Percentiles rank a stretch among this genome's conserved stretches.
These are phyloP conservation scores for Branchellion lobata DNA, from an alignment of 2,888 invertebrate genomes.

Conservation along the genomic window DNA sequence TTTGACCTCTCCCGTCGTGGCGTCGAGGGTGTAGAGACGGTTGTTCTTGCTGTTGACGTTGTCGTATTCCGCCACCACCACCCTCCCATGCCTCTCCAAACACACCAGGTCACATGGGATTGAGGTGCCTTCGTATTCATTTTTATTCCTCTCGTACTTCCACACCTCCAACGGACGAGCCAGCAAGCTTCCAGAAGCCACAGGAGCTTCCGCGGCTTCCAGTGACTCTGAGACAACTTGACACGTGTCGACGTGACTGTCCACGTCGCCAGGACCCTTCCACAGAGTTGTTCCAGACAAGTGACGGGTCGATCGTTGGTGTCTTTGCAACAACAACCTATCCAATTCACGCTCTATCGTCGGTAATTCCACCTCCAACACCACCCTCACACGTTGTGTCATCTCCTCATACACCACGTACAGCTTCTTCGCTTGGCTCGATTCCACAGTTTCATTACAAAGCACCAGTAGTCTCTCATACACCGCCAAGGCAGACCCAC, in stretches of 20 bases:
- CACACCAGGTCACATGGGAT: slow-evolving; percentile 51
- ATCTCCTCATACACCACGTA: slow-evolving; percentile 47
- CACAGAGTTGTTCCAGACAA: background rate
- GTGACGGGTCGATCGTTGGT: background rate
- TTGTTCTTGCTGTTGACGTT: slow-evolving; percentile 48
- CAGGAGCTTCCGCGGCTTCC: background rate
- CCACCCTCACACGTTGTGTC: slow-evolving; percentile 40
- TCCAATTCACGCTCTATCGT: slow-evolving; percentile 45
- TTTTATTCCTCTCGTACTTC: slow-evolving; percentile 51
- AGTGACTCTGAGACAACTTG: no score
- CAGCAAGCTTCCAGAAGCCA: background rate
- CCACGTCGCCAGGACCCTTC: background rate
- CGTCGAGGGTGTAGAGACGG: slow-evolving; percentile 49
- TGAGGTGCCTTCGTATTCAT: slow-evolving; percentile 49
- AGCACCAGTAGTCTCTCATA: slow-evolving; percentile 47
- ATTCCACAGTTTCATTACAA: slow-evolving; percentile 47
- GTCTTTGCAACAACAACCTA: slow-evolving; percentile 15
- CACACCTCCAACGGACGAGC: slow-evolving; percentile 32
- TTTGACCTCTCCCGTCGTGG: slow-evolving; percentile 40
- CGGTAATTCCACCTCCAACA: slow-evolving; percentile 47
- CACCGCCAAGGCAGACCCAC: background rate
- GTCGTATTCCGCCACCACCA: slow-evolving; percentile 52
- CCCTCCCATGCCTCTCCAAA: slow-evolving; percentile 40
- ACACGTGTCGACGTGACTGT: background rate
- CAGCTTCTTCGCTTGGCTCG: slow-evolving; percentile 49